phyloP scores from a whole-genome alignment of 2,797 vertebrate genomes.

The Sebastes aleutianus region DNA sequence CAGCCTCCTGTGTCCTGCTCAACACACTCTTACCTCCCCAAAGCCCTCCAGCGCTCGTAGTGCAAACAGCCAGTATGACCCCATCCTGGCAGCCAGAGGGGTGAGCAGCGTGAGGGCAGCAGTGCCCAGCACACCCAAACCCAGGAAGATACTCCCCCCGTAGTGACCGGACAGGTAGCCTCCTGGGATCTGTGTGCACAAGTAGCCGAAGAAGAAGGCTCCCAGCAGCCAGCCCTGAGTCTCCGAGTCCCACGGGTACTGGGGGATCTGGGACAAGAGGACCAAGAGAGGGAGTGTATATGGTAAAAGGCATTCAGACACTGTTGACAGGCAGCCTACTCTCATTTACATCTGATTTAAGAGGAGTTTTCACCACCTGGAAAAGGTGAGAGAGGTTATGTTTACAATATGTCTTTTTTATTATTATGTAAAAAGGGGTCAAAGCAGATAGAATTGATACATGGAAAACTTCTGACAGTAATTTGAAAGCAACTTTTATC shows the following conservation, averaged over 20 bases:
- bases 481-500: background rate
- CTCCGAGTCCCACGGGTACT: constrained; percentile 83
- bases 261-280: constrained; percentile 71
- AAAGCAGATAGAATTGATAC: background rate
- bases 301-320: background rate
- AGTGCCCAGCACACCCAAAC: constrained; percentile 83
- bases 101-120: constrained; percentile 85
- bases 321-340: background rate
- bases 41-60: constrained; percentile 86
- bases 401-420: background rate
- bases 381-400: background rate
- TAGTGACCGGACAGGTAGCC: constrained; percentile 86
- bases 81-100: constrained; percentile 81
- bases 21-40: constrained; percentile 80
- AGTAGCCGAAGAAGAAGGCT: constrained; percentile 89
- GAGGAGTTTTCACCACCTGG: background rate
- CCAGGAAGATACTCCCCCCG: constrained; percentile 84
- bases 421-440: background rate
- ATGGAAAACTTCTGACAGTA: background rate
- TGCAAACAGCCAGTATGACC: constrained; percentile 81
- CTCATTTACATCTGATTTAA: background rate
- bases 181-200: constrained; percentile 85
- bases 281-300: background rate
- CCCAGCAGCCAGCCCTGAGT: constrained; percentile 87
- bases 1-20: background rate